Percentiles rank a stretch among this genome's conserved stretches.
Evolutionary conservation across 2,888 invertebrate species (phyloP).

Genomic region (Spisula subtruncata): DNA sequence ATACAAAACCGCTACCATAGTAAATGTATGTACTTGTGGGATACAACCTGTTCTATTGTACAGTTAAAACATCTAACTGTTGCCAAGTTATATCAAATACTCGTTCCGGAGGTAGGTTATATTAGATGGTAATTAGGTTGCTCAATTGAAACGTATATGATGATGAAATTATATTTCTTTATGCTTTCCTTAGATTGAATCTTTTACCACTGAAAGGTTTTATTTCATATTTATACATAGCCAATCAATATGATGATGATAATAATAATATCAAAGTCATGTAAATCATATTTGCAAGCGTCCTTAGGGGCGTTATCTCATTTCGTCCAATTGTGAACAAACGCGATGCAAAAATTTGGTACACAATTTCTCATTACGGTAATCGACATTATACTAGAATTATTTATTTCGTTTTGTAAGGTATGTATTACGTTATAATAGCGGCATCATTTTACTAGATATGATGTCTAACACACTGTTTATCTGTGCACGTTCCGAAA

Average conservation of each 20-base stretch:
- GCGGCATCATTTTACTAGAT: no score
- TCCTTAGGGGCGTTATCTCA: background rate
- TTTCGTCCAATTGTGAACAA: background rate
- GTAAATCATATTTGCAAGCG: background rate
- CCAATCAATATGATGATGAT: no score
- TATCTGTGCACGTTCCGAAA: no score
- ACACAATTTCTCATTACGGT: background rate
- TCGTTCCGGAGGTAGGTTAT: background rate
- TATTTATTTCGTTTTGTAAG: background rate
- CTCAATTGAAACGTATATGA: background rate
- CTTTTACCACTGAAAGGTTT: background rate
- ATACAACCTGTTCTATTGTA: background rate
- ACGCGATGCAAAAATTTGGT: background rate
- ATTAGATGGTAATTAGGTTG: background rate
- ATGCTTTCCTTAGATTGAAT: background rate
- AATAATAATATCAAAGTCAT: background rate
- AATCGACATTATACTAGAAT: background rate
- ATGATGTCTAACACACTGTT: no score
- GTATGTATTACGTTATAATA: background rate
- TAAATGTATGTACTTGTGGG: background rate
- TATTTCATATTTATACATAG: slow-evolving; percentile 6
- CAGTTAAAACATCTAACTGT: background rate
- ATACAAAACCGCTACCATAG: no score
- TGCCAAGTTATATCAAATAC: background rate
- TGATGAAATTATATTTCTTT: background rate